A percentile compares a stretch with the other conserved stretches of the same genome.
Conservation (phyloP, 2,797 vertebrate species). For the Chaenodraco wilsoni region DNA sequence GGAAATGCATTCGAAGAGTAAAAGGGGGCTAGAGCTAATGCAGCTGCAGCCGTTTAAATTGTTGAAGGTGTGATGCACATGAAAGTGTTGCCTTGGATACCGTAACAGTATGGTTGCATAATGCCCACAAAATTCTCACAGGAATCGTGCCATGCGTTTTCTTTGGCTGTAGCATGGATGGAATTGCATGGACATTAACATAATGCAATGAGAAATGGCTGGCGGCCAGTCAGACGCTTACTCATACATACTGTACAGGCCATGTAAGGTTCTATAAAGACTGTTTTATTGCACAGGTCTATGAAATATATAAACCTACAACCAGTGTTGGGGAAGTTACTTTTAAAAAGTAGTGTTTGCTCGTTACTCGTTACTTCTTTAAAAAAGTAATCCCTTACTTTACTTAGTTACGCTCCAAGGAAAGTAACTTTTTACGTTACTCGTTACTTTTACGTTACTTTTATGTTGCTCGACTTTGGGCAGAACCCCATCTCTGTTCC, state of each 20-base stretch:
- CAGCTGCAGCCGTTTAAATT: slow-evolving; percentile 13
- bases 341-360: too few relatives aligned
- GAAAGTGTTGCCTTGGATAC: slow-evolving; percentile 48
- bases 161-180: slow-evolving; percentile 15
- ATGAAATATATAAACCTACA: not conserved
- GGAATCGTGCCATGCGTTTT: slow-evolving; percentile 24
- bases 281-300: not conserved
- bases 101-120: slow-evolving; percentile 48
- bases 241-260: not conserved
- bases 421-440: too few relatives aligned
- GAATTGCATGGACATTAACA: slow-evolving; percentile 18
- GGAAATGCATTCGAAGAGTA: slow-evolving; percentile 46
- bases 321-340: not conserved
- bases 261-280: slow-evolving; percentile 6
- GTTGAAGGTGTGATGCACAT: slow-evolving; percentile 20
- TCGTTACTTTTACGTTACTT: too few relatives aligned
- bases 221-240: slow-evolving; percentile 2
- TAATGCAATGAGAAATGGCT: slow-evolving; percentile 14
- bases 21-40: slow-evolving; percentile 17
- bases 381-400: too few relatives aligned
- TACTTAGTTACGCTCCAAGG: too few relatives aligned
- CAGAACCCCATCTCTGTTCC: too few relatives aligned
- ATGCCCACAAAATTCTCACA: slow-evolving; percentile 34
- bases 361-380: too few relatives aligned
- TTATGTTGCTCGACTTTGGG: too few relatives aligned